phyloP scores from a whole-genome alignment of 2,113 vertebrate genomes.

The Pelobates fuscus region DNA sequence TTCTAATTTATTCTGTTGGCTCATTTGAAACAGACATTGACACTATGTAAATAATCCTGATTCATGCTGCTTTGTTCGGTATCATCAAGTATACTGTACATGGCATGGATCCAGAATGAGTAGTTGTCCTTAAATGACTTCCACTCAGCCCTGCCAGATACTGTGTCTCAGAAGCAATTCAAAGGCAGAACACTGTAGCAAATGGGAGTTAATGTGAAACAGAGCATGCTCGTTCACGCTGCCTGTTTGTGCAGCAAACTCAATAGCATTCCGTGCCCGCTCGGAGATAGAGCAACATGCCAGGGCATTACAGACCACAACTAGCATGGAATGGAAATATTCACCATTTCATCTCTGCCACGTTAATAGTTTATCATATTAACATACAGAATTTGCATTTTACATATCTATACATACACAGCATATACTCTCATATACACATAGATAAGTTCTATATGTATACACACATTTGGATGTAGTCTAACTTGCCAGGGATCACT shows the following conservation, averaged over 20 bases:
- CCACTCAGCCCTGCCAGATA: constrained; percentile 72
- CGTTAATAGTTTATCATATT: constrained; percentile 39
- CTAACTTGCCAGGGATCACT: too few species aligned
- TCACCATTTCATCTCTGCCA: constrained; percentile 43
- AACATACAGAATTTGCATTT: too few species aligned
- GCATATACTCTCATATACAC: too few species aligned
- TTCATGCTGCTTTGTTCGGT: constrained; percentile 70
- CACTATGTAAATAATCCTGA: constrained; percentile 71
- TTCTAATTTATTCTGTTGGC: constrained; percentile 60
- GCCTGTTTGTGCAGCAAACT: constrained; percentile 62
- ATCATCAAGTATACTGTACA: constrained; percentile 75
- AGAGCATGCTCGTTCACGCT: constrained; percentile 65
- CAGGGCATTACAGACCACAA: constrained; percentile 46
- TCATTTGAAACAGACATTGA: constrained; percentile 65
- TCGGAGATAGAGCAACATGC: constrained; percentile 49
- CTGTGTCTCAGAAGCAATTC: constrained; percentile 79
- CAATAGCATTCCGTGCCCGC: constrained; percentile 52
- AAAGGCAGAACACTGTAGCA: constrained; percentile 80
- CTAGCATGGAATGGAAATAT: constrained; percentile 17
- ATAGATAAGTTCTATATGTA: too few species aligned
- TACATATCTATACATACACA: not conserved
- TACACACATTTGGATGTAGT: too few species aligned
- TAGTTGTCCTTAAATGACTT: constrained; percentile 81
- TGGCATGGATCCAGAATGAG: constrained; percentile 77
- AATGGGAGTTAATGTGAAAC: constrained; percentile 80